A percentile compares a stretch with the other conserved stretches of the same genome.
Conservation (phyloP, 2,888 invertebrate species). For the Caenorhabditis wallacei region DNA sequence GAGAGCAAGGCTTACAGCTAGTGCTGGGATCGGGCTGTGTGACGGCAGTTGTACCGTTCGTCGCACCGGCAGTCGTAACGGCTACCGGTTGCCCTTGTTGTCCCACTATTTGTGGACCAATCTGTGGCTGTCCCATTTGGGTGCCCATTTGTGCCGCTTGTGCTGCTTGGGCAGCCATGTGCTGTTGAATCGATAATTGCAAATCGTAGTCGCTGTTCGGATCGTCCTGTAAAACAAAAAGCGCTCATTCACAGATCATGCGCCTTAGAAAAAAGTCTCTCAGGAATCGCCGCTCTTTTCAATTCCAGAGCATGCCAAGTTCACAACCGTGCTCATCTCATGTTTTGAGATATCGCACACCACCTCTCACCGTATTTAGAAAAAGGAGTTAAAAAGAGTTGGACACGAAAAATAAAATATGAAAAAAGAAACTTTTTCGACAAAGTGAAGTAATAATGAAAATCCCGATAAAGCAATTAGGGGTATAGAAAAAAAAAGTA, state of each 20-base stretch:
- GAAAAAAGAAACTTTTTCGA: not conserved
- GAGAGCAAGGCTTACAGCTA: slow-evolving; percentile 72
- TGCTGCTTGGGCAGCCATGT: slow-evolving; percentile 63
- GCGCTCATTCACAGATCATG: slow-evolving; percentile 70
- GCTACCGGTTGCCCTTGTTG: slow-evolving; percentile 51
- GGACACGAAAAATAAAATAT: slow-evolving; percentile 23
- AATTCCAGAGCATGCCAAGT: slow-evolving; percentile 59
- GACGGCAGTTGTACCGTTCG: slow-evolving; percentile 53
- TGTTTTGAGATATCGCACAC: slow-evolving; percentile 53
- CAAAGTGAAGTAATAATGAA: slow-evolving; percentile 7
- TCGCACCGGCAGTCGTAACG: slow-evolving; percentile 34
- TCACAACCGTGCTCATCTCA: slow-evolving; percentile 65
- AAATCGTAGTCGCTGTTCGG: slow-evolving; percentile 70
- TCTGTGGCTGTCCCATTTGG: slow-evolving; percentile 53
- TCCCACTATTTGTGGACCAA: slow-evolving; percentile 62
- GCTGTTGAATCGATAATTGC: slow-evolving; percentile 72
- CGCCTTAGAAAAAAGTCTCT: slow-evolving; percentile 55
- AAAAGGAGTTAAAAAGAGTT: slow-evolving; percentile 24
- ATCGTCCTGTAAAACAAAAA: slow-evolving; percentile 71
- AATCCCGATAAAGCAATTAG: slow-evolving; percentile 38
- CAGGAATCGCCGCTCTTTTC: slow-evolving; percentile 48
- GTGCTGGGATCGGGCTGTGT: slow-evolving; percentile 73
- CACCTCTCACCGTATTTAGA: slow-evolving; percentile 52
- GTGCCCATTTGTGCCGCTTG: slow-evolving; percentile 51
- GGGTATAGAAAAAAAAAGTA: slow-evolving; percentile 34